Evolutionary conservation across 2,797 vertebrate species (phyloP).

Genomic region (Rhabdophis nuchalis): DNA sequence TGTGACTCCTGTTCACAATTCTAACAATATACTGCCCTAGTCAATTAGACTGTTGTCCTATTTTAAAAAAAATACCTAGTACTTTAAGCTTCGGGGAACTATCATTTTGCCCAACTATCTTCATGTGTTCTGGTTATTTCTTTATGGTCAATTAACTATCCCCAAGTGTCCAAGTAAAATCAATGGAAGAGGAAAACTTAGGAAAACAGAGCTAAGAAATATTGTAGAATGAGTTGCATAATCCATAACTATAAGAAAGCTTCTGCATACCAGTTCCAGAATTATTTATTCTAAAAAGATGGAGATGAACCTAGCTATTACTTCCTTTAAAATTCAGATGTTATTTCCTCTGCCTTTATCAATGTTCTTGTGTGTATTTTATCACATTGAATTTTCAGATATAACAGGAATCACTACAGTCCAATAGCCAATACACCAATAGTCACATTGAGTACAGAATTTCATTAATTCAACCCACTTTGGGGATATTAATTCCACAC

Average conservation of each 20-base stretch:
- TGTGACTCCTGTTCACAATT: not conserved
- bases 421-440: too few relatives aligned
- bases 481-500: not conserved
- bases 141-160: not conserved
- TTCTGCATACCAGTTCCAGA: not conserved
- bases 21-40: not conserved
- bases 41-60: not conserved
- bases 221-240: not conserved
- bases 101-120: not conserved
- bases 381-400: not conserved
- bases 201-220: not conserved
- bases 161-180: not conserved
- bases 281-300: not conserved
- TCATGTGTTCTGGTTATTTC: not conserved
- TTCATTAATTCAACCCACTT: not conserved
- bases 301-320: not conserved
- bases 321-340: not conserved
- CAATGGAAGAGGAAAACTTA: not conserved
- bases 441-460: not conserved
- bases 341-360: not conserved
- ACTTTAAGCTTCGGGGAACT: not conserved
- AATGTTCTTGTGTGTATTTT: not conserved
- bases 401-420: not conserved
- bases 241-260: not conserved
- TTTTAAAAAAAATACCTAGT: not conserved